phyloP scores from a whole-genome alignment of 2,113 vertebrate species.

The Gallinago paraguaiae region DNA sequence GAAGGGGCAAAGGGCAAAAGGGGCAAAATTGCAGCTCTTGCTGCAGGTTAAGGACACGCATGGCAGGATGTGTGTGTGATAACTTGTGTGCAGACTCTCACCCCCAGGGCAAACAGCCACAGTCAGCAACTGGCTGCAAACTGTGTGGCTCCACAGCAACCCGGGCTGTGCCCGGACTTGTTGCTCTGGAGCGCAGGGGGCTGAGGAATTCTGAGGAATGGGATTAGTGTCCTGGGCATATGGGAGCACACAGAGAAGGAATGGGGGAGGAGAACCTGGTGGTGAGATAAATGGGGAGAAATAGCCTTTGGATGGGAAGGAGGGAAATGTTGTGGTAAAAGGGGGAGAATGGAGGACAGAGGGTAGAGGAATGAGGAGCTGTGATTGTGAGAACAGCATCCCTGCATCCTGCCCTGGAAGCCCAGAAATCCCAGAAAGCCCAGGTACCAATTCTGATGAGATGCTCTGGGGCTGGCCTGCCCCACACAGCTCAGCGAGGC shows the following conservation, averaged over 20 bases:
- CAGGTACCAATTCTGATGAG: rapidly evolving
- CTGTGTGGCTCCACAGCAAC: not conserved
- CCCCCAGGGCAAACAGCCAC: not conserved
- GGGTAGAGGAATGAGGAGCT: not conserved
- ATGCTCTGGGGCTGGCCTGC: not conserved
- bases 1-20: not conserved
- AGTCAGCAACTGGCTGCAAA: not conserved
- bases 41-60: not conserved
- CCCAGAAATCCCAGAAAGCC: not conserved
- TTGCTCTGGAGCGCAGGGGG: not conserved
- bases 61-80: not conserved
- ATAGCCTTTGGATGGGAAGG: not conserved
- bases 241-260: not conserved
- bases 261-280: not conserved
- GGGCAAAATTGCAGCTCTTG: not conserved
- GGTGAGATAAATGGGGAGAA: not conserved
- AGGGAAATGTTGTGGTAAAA: not conserved
- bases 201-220: not conserved
- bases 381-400: not conserved
- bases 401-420: not conserved
- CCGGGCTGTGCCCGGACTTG: not conserved
- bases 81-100: not conserved
- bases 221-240: not conserved
- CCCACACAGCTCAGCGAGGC: not conserved
- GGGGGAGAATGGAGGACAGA: not conserved